phyloP scores from a whole-genome alignment of 2,888 invertebrate species.

The Lasius platythorax region DNA sequence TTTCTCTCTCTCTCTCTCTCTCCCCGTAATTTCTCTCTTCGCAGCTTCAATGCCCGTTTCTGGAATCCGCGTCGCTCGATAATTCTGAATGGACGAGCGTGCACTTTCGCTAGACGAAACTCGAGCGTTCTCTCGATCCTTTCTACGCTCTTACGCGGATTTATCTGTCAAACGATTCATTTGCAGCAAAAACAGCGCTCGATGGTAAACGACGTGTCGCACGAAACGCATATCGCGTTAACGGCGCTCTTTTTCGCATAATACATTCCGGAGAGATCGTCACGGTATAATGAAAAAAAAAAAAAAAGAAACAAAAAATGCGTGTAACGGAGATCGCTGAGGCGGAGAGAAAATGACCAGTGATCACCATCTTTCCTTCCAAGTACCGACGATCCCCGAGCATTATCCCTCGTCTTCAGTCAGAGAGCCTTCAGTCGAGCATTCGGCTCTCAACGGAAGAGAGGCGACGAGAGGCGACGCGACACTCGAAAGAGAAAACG shows the following conservation, averaged over 20 bases:
- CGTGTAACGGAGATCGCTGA: conserved; percentile 70
- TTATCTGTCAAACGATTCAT: conserved; percentile 18
- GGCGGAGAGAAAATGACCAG: conserved; percentile 59
- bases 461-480: conserved; percentile 23
- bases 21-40: conserved; percentile 52
- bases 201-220: conserved; percentile 17
- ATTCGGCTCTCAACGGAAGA: conserved; percentile 47
- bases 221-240: conserved; percentile 22
- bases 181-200: conserved; percentile 14
- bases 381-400: conserved; percentile 48
- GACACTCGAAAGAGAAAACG: conserved; percentile 62
- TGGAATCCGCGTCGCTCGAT: conserved; percentile 11
- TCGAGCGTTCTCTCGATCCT: not conserved
- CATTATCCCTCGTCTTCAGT: conserved; percentile 53
- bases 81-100: not conserved
- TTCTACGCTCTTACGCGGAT: not conserved
- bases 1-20: not conserved
- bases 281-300: conserved; percentile 49
- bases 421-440: conserved; percentile 25
- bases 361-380: conserved; percentile 69
- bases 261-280: conserved; percentile 52
- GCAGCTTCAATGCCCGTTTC: conserved; percentile 18
- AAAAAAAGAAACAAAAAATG: conserved; percentile 25
- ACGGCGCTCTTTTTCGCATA: conserved; percentile 10
- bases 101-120: not conserved